phyloP scores from a whole-genome alignment of 2,113 vertebrate species.

The Dipodomys stephensi region DNA sequence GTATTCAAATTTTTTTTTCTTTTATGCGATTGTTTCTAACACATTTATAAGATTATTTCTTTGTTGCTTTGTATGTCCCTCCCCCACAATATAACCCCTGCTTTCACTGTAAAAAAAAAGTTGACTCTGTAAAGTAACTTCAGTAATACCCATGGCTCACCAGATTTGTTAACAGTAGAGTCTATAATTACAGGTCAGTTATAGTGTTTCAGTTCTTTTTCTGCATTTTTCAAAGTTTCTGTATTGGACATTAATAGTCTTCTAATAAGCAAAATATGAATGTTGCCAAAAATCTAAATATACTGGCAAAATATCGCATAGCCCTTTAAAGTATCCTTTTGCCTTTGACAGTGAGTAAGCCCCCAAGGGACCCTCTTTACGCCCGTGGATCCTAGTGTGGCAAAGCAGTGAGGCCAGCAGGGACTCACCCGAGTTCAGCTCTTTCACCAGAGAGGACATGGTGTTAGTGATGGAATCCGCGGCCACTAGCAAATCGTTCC shows the following conservation, averaged over 20 bases:
- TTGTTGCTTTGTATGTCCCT: too few species aligned
- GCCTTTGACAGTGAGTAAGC: background rate
- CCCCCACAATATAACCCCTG: too few species aligned
- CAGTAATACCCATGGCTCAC: background rate
- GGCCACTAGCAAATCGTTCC: constrained; percentile 97
- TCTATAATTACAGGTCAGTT: background rate
- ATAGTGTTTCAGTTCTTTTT: background rate
- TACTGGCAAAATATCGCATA: background rate
- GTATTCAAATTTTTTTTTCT: too few species aligned
- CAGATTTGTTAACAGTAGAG: background rate
- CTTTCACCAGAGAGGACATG: constrained; percentile 98
- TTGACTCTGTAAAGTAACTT: background rate
- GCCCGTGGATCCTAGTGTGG: background rate
- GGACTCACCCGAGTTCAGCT: constrained; percentile 96
- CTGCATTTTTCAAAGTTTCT: constrained; percentile 10
- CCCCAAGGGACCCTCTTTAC: background rate
- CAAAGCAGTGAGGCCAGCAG: background rate
- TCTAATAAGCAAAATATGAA: constrained; percentile 14
- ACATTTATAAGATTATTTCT: too few species aligned
- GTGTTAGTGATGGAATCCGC: constrained; percentile 99
- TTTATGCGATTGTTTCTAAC: too few species aligned
- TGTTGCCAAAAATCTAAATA: background rate
- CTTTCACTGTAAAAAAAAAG: background rate
- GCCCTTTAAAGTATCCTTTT: background rate
- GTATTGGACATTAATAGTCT: background rate